Evolutionary conservation across 2,113 vertebrate species (phyloP).

Genomic region (Phrynosoma platyrhinos): DNA sequence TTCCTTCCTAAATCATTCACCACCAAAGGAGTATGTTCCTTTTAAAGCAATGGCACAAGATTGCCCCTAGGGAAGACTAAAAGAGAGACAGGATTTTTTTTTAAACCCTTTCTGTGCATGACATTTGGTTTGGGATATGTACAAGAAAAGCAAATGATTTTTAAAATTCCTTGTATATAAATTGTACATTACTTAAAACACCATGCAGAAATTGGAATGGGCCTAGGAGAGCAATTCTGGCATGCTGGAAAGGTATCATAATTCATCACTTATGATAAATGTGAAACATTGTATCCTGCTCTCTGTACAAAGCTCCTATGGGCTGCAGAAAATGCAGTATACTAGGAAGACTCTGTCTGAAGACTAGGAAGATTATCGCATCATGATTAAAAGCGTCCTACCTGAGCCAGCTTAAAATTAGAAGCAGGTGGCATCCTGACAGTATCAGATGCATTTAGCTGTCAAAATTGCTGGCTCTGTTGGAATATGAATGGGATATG

Average conservation of each 20-base stretch:
- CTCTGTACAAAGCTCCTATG: not conserved
- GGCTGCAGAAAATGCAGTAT: not conserved
- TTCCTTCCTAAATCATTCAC: not conserved
- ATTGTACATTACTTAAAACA: not conserved
- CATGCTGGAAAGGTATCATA: not conserved
- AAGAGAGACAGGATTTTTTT: not conserved
- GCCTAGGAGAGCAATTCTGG: not conserved
- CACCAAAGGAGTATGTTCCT: not conserved
- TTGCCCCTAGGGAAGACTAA: not conserved
- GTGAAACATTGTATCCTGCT: not conserved
- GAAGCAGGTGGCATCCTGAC: too few species aligned
- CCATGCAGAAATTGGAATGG: not conserved
- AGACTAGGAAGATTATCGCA: too few species aligned
- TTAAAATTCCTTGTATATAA: not conserved
- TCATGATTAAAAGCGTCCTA: too few species aligned
- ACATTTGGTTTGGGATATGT: not conserved
- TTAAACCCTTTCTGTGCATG: not conserved
- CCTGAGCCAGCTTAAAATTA: too few species aligned
- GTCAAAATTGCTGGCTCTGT: too few species aligned
- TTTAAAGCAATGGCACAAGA: not conserved
- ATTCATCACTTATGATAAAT: not conserved
- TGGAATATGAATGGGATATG: too few species aligned
- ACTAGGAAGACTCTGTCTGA: not conserved
- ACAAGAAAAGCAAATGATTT: not conserved
- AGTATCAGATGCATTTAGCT: too few species aligned